Evolutionary conservation across 2,797 vertebrate genomes (phyloP).

Genomic region (Cirrhinus molitorella): DNA sequence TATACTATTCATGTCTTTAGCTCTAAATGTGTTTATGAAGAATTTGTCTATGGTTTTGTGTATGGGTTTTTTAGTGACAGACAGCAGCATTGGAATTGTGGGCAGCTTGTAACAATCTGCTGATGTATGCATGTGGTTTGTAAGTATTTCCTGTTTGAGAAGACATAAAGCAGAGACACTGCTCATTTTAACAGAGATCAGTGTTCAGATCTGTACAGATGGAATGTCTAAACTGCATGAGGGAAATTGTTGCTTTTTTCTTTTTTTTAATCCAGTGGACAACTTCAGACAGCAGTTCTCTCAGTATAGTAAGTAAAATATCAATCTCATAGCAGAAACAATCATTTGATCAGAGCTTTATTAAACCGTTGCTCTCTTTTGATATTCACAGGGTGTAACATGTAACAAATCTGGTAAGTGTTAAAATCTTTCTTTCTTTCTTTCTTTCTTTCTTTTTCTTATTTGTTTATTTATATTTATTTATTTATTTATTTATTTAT

Average conservation of each 20-base stretch:
- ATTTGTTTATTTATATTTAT: neutral
- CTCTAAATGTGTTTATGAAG: neutral
- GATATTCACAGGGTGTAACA: conserved; percentile 1
- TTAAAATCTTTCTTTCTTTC: neutral
- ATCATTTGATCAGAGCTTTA: neutral
- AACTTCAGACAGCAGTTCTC: neutral
- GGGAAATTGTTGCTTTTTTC: neutral
- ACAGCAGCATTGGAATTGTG: no score
- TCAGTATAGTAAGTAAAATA: conserved; percentile 33
- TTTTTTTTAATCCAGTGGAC: conserved; percentile 19
- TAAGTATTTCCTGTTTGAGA: neutral
- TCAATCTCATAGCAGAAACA: neutral
- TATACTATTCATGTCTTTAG: no score
- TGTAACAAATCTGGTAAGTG: conserved; percentile 29
- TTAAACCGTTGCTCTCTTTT: neutral
- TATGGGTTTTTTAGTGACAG: neutral
- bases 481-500: no score
- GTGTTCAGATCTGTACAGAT: conserved; percentile 5
- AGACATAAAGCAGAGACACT: neutral
- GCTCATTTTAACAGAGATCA: neutral
- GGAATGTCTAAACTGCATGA: neutral
- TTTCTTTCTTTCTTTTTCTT: neutral
- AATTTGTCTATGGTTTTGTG: neutral
- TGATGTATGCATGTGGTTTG: neutral
- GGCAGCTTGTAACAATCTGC: no score